Evolutionary conservation across 1,140 invertebrate species (phyloP).

Genomic region (Procambarus virginalis): DNA sequence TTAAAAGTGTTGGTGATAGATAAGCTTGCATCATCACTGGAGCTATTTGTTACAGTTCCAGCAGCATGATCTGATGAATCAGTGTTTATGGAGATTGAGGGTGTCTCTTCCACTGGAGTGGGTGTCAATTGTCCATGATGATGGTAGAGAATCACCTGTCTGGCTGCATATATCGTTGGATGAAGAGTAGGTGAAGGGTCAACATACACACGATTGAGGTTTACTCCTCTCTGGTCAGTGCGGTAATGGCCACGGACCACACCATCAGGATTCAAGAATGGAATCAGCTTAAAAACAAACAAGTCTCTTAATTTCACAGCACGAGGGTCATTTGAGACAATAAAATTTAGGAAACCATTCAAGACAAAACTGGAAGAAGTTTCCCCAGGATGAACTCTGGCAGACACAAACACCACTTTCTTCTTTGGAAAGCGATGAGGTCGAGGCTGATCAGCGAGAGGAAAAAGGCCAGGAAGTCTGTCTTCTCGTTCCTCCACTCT

Average conservation of each 20-base stretch:
- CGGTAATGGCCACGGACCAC: conserved; percentile 92
- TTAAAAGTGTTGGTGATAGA: conserved; percentile 1
- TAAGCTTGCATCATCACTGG: background rate
- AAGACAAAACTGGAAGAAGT: conserved; percentile 95
- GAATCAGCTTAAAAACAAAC: conserved; percentile 94
- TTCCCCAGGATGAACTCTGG: conserved; percentile 94
- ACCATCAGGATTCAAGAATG: conserved; percentile 95
- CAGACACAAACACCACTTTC: conserved; percentile 89
- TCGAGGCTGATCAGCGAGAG: conserved; percentile 79
- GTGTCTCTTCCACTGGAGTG: conserved; percentile 49
- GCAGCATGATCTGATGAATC: conserved; percentile 19
- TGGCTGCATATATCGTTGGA: conserved; percentile 88
- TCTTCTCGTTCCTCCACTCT: conserved; percentile 83
- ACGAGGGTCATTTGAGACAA: conserved; percentile 82
- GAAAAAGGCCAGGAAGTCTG: conserved; percentile 85
- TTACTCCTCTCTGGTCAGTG: conserved; percentile 91
- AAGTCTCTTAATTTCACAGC: conserved; percentile 83
- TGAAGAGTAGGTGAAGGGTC: conserved; percentile 84
- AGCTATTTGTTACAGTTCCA: conserved; percentile 13
- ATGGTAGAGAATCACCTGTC: conserved; percentile 83
- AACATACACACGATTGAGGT: conserved; percentile 90
- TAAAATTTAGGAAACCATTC: conserved; percentile 90
- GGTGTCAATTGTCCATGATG: conserved; percentile 70
- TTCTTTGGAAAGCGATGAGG: conserved; percentile 84
- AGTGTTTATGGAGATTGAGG: conserved; percentile 21